phyloP scores from a whole-genome alignment of 2,797 vertebrate genomes.

The Poeciliopsis presidionis region DNA sequence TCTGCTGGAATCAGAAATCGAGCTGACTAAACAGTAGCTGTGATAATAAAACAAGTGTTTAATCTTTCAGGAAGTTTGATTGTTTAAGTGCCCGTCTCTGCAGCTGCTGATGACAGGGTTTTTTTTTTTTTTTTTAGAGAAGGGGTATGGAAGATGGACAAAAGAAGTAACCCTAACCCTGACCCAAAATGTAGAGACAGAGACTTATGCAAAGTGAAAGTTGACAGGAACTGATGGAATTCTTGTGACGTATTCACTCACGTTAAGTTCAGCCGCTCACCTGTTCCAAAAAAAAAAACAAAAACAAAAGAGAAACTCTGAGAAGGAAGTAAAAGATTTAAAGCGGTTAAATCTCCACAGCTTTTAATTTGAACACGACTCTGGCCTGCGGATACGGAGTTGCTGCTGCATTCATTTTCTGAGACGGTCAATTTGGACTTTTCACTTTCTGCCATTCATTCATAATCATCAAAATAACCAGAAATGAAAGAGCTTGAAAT shows the following conservation, averaged over 20 bases:
- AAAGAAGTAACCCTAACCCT: no score
- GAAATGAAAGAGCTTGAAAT: neutral
- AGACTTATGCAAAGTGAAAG: neutral
- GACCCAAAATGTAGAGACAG: neutral
- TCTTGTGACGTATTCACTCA: neutral
- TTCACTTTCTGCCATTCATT: neutral
- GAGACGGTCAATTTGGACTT: neutral
- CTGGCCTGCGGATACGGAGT: neutral
- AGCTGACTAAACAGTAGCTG: neutral
- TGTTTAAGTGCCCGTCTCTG: neutral
- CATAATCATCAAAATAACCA: neutral
- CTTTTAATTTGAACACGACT: neutral
- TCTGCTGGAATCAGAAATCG: no score
- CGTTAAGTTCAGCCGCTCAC: neutral
- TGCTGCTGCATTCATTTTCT: neutral
- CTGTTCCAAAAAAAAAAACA: neutral
- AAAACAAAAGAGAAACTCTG: neutral
- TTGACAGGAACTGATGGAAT: neutral
- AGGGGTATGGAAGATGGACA: neutral
- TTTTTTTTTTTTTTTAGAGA: neutral
- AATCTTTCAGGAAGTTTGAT: neutral
- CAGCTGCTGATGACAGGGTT: neutral
- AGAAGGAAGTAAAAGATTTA: neutral
- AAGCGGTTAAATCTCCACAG: neutral
- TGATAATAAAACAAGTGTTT: neutral